phyloP scores from a whole-genome alignment of 1,140 invertebrate species.

The Dendrolimus punctatus region DNA sequence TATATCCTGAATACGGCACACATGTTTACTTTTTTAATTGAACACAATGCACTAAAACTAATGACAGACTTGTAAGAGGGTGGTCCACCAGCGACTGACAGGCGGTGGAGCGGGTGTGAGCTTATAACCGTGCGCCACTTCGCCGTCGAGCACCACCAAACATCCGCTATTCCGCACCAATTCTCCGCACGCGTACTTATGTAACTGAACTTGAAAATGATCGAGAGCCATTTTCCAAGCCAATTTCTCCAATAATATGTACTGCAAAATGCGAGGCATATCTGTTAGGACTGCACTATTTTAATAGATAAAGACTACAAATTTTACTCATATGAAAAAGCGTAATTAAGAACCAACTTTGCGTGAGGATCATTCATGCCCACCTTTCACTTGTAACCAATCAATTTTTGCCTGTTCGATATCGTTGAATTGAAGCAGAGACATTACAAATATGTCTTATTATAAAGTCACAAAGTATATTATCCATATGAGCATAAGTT shows the following conservation, averaged over 20 bases:
- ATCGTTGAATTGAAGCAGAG: slow-evolving; percentile 8
- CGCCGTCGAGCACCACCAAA: slow-evolving; percentile 57
- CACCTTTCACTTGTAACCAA: slow-evolving; percentile 49
- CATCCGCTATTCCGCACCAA: slow-evolving; percentile 73
- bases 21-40: slow-evolving; percentile 49
- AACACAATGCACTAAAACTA: slow-evolving; percentile 49
- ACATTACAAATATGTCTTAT: too few species aligned
- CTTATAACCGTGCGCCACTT: slow-evolving; percentile 67
- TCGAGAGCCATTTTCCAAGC: slow-evolving; percentile 70
- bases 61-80: slow-evolving; percentile 52
- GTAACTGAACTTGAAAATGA: slow-evolving; percentile 73
- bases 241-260: slow-evolving; percentile 72
- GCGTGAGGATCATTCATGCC: slow-evolving; percentile 46
- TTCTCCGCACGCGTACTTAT: slow-evolving; percentile 70
- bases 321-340: slow-evolving; percentile 38
- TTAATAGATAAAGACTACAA: too few species aligned
- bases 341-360: slow-evolving; percentile 39
- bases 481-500: too few species aligned
- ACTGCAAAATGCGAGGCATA: slow-evolving; percentile 63
- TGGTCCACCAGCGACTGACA: slow-evolving; percentile 62
- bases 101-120: slow-evolving; percentile 46
- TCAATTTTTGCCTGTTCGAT: slow-evolving; percentile 31
- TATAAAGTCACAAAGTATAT: too few species aligned
- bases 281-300: slow-evolving; percentile 36
- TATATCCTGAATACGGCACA: slow-evolving; percentile 61